These are phyloP conservation scores for Aproaerema taeniolella DNA, from an alignment of 2,888 invertebrate species.

Conservation along the genomic window DNA sequence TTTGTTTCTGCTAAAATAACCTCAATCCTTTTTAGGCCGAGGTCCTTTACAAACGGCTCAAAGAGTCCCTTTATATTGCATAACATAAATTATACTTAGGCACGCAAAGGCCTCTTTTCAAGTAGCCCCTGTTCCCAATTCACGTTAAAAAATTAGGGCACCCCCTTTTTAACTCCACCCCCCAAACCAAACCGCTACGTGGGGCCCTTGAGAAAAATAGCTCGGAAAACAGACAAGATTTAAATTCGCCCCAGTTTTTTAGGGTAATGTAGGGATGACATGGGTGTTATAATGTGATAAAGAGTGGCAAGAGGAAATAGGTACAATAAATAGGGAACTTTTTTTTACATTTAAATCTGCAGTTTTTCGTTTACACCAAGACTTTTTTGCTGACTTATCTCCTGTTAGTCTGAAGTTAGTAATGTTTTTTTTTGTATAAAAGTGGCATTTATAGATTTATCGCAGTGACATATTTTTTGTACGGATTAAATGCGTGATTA, in stretches of 20 bases:
- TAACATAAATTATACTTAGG: slow-evolving; percentile 11
- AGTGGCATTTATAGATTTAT: no score
- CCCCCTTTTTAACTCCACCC: slow-evolving; percentile 26
- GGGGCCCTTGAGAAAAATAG: slow-evolving; percentile 74
- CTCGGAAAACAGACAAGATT: slow-evolving; percentile 70
- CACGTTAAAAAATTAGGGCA: slow-evolving; percentile 67
- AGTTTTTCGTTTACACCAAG: no score
- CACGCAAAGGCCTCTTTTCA: slow-evolving; percentile 40
- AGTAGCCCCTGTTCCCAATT: slow-evolving; percentile 42
- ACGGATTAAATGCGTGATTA: no score
- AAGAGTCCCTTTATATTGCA: slow-evolving; percentile 1
- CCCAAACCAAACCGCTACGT: slow-evolving; percentile 39
- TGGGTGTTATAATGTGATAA: background rate
- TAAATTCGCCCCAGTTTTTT: slow-evolving; percentile 51
- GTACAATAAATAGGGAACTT: no score
- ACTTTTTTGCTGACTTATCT: no score
- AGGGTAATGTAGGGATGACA: background rate
- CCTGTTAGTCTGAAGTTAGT: no score
- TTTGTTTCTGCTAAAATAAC: no score
- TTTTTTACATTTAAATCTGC: no score
- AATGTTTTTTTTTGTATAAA: no score
- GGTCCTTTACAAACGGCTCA: slow-evolving; percentile 7
- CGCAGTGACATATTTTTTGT: no score
- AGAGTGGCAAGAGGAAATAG: no score
- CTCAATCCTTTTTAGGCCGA: no score